phyloP scores from a whole-genome alignment of 2,113 vertebrate genomes.

The Anguilla rostrata region DNA sequence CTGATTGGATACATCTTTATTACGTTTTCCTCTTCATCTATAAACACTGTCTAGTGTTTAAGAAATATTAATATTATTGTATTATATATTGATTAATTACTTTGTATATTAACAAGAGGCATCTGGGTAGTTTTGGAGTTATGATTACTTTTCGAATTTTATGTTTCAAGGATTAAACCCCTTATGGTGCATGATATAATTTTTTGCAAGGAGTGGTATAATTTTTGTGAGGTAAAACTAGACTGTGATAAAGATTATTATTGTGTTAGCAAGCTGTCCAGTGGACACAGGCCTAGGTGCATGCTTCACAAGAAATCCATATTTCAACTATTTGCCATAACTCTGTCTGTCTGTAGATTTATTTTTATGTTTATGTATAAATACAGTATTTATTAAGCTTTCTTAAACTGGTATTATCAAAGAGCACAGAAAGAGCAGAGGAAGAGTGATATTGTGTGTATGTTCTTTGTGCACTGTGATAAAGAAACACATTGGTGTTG shows the following conservation, averaged over 20 bases:
- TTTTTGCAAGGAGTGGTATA: no score
- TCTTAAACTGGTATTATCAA: neutral
- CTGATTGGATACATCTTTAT: neutral
- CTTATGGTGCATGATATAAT: no score
- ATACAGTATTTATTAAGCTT: neutral
- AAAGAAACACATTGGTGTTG: no score
- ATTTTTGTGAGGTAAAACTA: neutral
- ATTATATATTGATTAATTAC: no score
- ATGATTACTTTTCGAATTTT: no score
- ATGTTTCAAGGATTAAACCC: no score
- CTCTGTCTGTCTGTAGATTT: neutral
- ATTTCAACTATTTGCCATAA: neutral
- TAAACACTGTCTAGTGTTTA: neutral
- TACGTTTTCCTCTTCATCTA: neutral
- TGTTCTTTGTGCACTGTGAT: neutral
- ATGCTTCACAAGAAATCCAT: neutral
- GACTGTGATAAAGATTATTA: neutral
- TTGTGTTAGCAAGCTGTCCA: neutral
- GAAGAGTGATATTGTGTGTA: neutral
- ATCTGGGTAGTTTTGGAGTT: neutral
- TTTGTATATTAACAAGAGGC: no score
- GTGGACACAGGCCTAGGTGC: neutral
- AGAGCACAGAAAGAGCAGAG: neutral
- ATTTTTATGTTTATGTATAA: neutral
- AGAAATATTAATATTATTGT: no score